Evolutionary conservation across 2,797 vertebrate genomes (phyloP), one percentile per base, ranked within the genome.

Genomic region (Arnoldichthys spilopterus): DNA sequence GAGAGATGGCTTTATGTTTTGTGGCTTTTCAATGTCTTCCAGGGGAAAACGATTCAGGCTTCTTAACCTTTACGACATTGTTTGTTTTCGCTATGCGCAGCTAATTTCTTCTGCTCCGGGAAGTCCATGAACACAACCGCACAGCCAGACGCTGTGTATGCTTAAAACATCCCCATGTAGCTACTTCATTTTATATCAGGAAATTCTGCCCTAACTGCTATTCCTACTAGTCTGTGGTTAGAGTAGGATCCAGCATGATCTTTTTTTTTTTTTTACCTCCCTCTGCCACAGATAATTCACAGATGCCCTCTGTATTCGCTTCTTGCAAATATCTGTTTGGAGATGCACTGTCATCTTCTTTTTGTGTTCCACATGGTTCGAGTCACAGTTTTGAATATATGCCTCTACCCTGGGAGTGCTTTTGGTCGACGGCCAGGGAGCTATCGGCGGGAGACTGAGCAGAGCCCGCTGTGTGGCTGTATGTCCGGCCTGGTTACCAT

Each of bases 381-480:
- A 87, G 90, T 89, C 76, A 66, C 79, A 83, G 87, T 83, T 88
- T 91, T 88, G 85, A 88, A 88, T 84, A 78, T 85, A 84, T 89
- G 86, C 90, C 24, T 88, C 86, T 83, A 80, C 82, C 82, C 83
- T 84, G 77, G 87, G 83, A 89, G 87, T 80, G 28, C 76, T 89
- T 90, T 89, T 93, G 93, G 92, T 91, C 37, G 3, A 45, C 79
- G 62, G 91, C 92, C 92, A 93, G 86, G 37, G 82, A 88, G 47
- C 90, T 83, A 87, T 92, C 89, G 72, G 83, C 54, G 51, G 81
- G 92, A 94, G 88, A 89, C 90, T 92, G 83, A 91, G 71, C 94
- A 94, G 93, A 88, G 85, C 84, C 86, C 86, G 86, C 88, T 92
- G 90, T 92, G 86, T 88, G 88, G 91, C 86, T 89, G 84, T 85